A percentile compares a stretch with the other conserved stretches of the same genome.
Evolutionary conservation across 2,888 invertebrate species (phyloP).

Genomic region (Sinhomidia bicolor): DNA sequence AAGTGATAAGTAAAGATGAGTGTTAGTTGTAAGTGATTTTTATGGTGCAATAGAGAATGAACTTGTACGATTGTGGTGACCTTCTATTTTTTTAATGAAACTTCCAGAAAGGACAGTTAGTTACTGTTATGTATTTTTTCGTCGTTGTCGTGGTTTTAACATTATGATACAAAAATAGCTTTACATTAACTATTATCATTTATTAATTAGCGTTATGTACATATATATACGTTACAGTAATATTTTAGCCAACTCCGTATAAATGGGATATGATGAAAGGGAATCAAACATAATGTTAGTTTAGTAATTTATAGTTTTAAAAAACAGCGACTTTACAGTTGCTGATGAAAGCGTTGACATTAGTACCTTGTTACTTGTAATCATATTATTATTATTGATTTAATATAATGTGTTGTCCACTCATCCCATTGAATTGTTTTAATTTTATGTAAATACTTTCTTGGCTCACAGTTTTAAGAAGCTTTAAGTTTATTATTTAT

Average conservation of each 20-base stretch:
- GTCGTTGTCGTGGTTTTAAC: slow-evolving; percentile 26
- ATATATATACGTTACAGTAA: neutral
- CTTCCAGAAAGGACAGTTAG: slow-evolving; percentile 16
- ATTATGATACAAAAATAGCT: slow-evolving; percentile 1
- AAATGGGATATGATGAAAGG: slow-evolving; percentile 28
- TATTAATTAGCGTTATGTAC: neutral
- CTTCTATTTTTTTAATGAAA: slow-evolving; percentile 74
- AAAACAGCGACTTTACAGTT: slow-evolving; percentile 25
- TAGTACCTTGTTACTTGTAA: slow-evolving; percentile 47
- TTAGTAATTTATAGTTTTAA: slow-evolving; percentile 8
- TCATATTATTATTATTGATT: neutral
- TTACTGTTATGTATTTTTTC: neutral
- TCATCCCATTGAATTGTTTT: neutral
- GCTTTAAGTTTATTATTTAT: slow-evolving; percentile 15
- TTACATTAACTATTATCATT: too few species aligned
- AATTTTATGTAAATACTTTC: slow-evolving; percentile 19
- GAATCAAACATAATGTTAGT: slow-evolving; percentile 39
- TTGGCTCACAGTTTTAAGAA: neutral
- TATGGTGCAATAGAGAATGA: slow-evolving; percentile 56
- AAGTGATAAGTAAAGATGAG: slow-evolving; percentile 7
- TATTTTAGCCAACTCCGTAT: neutral
- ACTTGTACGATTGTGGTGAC: slow-evolving; percentile 28
- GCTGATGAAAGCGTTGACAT: slow-evolving; percentile 41
- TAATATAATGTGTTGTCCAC: neutral
- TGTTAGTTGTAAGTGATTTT: slow-evolving; percentile 30